Evolutionary conservation across 2,888 invertebrate species (phyloP).

Genomic region (Drosophila paramelanica): DNA sequence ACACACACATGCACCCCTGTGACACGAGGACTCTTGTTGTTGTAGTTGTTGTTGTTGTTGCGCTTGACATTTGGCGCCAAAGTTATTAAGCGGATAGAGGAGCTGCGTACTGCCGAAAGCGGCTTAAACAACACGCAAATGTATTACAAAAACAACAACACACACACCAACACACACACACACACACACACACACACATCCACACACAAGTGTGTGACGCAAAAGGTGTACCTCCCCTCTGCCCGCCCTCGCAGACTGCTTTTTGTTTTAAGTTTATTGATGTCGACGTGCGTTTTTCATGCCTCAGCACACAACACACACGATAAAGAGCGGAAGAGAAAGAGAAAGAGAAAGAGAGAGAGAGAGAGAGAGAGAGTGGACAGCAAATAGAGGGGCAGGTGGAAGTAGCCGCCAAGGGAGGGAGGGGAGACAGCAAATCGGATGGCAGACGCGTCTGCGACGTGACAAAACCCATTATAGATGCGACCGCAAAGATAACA

Average conservation of each 20-base stretch:
- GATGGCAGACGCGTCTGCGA: conserved; percentile 75
- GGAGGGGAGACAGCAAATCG: neutral
- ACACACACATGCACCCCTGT: conserved; percentile 4
- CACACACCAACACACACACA: conserved; percentile 6
- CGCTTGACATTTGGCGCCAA: conserved; percentile 74
- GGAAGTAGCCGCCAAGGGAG: neutral
- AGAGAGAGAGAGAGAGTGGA: conserved; percentile 13
- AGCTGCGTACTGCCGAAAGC: conserved; percentile 33
- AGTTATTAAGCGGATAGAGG: conserved; percentile 58
- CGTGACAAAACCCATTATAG: conserved; percentile 85
- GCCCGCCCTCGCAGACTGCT: conserved; percentile 18
- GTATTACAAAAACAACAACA: conserved; percentile 39
- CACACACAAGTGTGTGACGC: conserved; percentile 3
- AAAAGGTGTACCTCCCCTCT: conserved; percentile 13
- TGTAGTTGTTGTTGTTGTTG: conserved; percentile 4
- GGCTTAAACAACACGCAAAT: conserved; percentile 70
- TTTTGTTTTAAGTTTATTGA: conserved; percentile 79
- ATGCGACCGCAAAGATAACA: conserved; percentile 82
- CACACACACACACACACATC: conserved; percentile 5
- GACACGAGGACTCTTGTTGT: neutral
- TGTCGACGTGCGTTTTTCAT: conserved; percentile 77
- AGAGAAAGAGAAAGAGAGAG: neutral
- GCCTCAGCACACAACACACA: conserved; percentile 67
- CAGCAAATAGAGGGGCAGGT: conserved; percentile 12
- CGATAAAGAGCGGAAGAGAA: neutral